A percentile compares a stretch with the other conserved stretches of the same genome.
These are phyloP conservation scores for Elachura formosa DNA, from an alignment of 2,113 vertebrate species.

Conservation along the genomic window DNA sequence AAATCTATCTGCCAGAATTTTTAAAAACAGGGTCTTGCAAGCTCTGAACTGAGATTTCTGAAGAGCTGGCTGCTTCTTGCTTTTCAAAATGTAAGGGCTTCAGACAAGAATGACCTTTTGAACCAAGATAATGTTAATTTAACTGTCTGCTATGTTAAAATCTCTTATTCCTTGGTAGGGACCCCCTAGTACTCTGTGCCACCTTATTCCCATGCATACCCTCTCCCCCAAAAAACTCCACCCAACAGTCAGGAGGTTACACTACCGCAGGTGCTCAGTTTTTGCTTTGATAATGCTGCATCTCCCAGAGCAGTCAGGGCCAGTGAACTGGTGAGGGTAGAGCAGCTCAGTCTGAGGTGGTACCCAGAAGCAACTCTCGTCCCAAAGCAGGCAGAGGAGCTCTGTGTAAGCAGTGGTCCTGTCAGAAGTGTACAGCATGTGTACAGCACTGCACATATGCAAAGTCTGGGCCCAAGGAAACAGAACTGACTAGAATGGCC, in stretches of 20 bases:
- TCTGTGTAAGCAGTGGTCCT: neutral
- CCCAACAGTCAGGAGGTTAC: neutral
- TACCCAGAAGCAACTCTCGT: fast-evolving
- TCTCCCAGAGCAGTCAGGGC: neutral
- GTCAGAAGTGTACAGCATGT: fast-evolving
- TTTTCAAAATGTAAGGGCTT: neutral
- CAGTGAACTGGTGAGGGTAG: neutral
- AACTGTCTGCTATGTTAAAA: neutral
- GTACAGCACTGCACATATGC: fast-evolving
- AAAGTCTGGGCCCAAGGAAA: neutral
- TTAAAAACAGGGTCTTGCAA: neutral
- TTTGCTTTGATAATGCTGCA: neutral
- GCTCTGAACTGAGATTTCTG: neutral
- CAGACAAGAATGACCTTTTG: neutral
- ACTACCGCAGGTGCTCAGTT: neutral
- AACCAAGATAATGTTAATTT: neutral
- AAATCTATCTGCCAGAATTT: neutral
- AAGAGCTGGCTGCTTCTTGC: neutral
- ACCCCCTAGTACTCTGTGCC: neutral
- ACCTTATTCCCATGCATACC: neutral
- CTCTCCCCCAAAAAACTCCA: fast-evolving
- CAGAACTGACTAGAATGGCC: neutral
- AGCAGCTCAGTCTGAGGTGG: neutral
- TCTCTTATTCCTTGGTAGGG: neutral
- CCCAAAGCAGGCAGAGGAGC: fast-evolving